Evolutionary conservation across 2,797 vertebrate species (phyloP), one percentile per base, ranked within the genome.

Genomic region (Pteronotus mesoamericanus): DNA sequence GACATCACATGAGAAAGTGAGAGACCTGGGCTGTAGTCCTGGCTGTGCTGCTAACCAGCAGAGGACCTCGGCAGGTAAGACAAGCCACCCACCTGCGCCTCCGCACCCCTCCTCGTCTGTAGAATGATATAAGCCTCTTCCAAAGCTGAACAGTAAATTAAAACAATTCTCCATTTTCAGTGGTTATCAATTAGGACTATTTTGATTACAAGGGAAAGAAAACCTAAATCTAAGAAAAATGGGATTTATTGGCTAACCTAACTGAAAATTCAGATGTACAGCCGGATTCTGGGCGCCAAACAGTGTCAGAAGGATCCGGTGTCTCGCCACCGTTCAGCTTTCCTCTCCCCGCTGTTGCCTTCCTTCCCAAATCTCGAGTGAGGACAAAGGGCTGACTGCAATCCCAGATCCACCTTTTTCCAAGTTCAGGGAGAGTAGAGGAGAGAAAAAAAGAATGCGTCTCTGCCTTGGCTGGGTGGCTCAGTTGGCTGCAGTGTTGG

Each of bases 191-290:
- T 75, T 71, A 78, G n/a, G n/a, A 61, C 22, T 80, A 24, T 44
- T 93, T 95, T 85, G 69, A 92, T 46, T 85, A 21, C 66, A 85
- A 80, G 1, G 84, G 66, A 94, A 91, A 90, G 48, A 84, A 94
- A 87, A 42, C 18, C 34, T 71, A 59, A 83, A 59, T 77, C 55
- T 53, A 79, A 80, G 44, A 34, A 86, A 77, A 92, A 59, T 59
- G 29, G 34, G 15, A 53, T 83, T 22, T 84, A 14, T 86, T 59
- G 44, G 44, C 46, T 42, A 59, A 12, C 14, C 0, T 34, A 86
- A 46, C 57, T 91, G 55, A 77, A 94, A 64, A 59, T 59, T 37
- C 16, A 87, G 29, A 42, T 7, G 2, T 26, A 11, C 10, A 24
- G 1, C 64, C 86, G 22, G 44, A 69, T 69, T 64, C n/a, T 82